phyloP scores from a whole-genome alignment of 2,888 invertebrate species.

The Cephalotes varians region DNA sequence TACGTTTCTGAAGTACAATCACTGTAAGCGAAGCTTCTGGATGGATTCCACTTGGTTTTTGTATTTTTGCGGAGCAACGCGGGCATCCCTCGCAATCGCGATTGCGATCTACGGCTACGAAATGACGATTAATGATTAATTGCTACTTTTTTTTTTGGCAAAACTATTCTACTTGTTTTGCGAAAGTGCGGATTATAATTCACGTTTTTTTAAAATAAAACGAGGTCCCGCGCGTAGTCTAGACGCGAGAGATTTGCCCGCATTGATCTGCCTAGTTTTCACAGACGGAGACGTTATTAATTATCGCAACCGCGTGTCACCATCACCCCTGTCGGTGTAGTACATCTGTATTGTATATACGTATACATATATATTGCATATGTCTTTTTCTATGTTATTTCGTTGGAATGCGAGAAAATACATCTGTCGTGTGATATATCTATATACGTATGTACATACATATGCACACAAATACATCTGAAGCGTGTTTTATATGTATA shows the following conservation, averaged over 20 bases:
- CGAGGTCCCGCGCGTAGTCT: background rate
- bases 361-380: slow-evolving; percentile 42
- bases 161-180: slow-evolving; percentile 5
- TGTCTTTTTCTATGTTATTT: slow-evolving; percentile 29
- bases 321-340: slow-evolving; percentile 66
- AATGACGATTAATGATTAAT: slow-evolving; percentile 17
- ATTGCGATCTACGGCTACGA: background rate
- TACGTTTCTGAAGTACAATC: slow-evolving; percentile 83
- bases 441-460: background rate
- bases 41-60: slow-evolving; percentile 83
- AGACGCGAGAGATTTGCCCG: slow-evolving; percentile 56
- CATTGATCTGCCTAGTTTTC: slow-evolving; percentile 73
- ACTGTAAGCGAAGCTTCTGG: slow-evolving; percentile 84
- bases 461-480: background rate
- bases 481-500: background rate
- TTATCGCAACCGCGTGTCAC: slow-evolving; percentile 72
- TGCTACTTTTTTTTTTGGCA: background rate
- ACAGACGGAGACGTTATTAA: slow-evolving; percentile 80
- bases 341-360: slow-evolving; percentile 39
- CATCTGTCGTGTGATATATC: background rate
- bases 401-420: slow-evolving; percentile 33
- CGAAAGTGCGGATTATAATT: background rate
- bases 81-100: slow-evolving; percentile 31
- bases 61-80: slow-evolving; percentile 70
- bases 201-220: slow-evolving; percentile 22